These are phyloP conservation scores for Diadromus collaris DNA, from an alignment of 2,888 invertebrate species.

Conservation along the genomic window DNA sequence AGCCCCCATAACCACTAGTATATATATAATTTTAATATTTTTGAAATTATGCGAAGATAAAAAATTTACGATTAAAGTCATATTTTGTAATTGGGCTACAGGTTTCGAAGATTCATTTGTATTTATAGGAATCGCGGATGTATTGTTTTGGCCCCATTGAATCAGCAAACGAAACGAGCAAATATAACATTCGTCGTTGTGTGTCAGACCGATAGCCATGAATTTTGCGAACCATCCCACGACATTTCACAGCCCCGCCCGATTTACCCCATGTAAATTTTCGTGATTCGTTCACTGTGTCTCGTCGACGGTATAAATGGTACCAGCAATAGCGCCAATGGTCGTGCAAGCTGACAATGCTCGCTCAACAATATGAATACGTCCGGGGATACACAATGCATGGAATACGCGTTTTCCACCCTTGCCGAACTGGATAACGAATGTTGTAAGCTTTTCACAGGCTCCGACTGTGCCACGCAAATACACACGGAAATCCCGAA, in stretches of 20 bases:
- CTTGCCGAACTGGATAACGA: slow-evolving; percentile 47
- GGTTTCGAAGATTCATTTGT: neutral
- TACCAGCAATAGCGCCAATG: slow-evolving; percentile 17
- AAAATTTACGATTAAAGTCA: neutral
- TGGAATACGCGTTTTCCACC: slow-evolving; percentile 41
- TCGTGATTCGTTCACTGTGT: slow-evolving; percentile 29
- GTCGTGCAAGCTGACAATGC: slow-evolving; percentile 40
- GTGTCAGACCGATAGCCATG: slow-evolving; percentile 17
- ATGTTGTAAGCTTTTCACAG: slow-evolving; percentile 50
- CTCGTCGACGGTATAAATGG: slow-evolving; percentile 42
- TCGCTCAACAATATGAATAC: slow-evolving; percentile 48
- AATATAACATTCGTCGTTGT: slow-evolving; percentile 27
- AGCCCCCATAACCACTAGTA: too few species aligned
- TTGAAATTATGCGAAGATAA: too few species aligned
- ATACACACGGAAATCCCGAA: slow-evolving; percentile 29
- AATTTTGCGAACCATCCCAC: slow-evolving; percentile 43
- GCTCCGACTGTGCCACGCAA: slow-evolving; percentile 14
- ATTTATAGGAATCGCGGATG: neutral
- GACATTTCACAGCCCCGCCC: slow-evolving; percentile 23
- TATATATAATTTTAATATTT: neutral
- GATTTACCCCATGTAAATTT: slow-evolving; percentile 53
- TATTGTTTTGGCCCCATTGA: slow-evolving; percentile 25
- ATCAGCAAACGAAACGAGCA: slow-evolving; percentile 13
- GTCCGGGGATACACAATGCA: slow-evolving; percentile 24
- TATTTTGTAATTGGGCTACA: neutral